phyloP scores from a whole-genome alignment of 2,797 vertebrate genomes.

The Clarias fuscus region DNA sequence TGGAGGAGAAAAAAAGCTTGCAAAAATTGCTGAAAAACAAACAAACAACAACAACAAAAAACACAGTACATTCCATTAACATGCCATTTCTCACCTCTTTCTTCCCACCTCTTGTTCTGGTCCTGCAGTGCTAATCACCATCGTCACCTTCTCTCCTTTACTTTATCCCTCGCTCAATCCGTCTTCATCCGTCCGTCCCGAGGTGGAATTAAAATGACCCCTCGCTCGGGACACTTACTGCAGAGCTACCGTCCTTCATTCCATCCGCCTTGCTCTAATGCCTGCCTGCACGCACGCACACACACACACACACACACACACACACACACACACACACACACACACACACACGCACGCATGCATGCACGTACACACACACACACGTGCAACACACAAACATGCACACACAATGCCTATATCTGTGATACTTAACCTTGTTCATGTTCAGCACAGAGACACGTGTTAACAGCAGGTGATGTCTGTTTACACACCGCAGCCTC shows the following conservation, averaged over 20 bases:
- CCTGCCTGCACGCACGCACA: not conserved
- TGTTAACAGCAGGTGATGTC: conserved; percentile 32
- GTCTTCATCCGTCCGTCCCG: conserved; percentile 33
- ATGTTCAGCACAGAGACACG: conserved; percentile 6
- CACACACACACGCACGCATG: not conserved
- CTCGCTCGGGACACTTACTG: conserved; percentile 21
- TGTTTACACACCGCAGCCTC: not conserved
- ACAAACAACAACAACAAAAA: not conserved
- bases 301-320: not conserved
- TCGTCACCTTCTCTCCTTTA: conserved; percentile 28
- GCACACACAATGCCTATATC: not conserved
- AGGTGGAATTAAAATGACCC: conserved; percentile 50
- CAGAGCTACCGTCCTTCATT: conserved; percentile 23
- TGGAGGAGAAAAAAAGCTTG: not conserved
- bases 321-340: not conserved
- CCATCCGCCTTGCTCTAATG: conserved; percentile 12
- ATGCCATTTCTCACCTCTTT: conserved; percentile 2
- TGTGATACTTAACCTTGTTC: conserved; percentile 20
- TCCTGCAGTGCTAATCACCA: conserved; percentile 32
- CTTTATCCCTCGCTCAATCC: conserved; percentile 40
- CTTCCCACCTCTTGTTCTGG: conserved; percentile 26
- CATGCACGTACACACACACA: not conserved
- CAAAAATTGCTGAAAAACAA: not conserved
- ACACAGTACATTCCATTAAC: not conserved
- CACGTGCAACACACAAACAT: not conserved